A percentile compares a stretch with the other conserved stretches of the same genome.
These are phyloP conservation scores for Aphodius sticticus DNA, from an alignment of 2,888 invertebrate genomes.

Conservation along the genomic window DNA sequence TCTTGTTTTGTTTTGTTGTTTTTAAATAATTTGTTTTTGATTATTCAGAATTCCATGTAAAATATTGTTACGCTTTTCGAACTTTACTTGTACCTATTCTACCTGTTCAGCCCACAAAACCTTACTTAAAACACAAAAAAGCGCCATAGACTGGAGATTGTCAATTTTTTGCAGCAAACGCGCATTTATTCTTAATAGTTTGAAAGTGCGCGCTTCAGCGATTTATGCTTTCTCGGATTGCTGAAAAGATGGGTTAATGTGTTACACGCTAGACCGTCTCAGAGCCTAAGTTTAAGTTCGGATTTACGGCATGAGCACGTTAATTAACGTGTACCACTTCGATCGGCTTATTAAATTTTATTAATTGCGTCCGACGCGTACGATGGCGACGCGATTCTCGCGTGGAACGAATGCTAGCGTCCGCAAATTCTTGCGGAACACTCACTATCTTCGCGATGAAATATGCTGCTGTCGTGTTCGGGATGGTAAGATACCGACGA, in stretches of 20 bases:
- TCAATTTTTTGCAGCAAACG: too few species aligned
- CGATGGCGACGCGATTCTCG: background rate
- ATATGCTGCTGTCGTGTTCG: background rate
- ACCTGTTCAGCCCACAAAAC: too few species aligned
- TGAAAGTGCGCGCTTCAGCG: background rate
- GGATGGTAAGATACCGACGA: background rate
- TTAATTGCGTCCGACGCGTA: background rate
- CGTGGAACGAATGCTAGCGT: background rate
- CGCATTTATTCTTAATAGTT: background rate
- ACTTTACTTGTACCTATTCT: too few species aligned
- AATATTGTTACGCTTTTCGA: too few species aligned
- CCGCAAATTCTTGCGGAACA: slow-evolving; percentile 4
- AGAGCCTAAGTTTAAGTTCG: background rate
- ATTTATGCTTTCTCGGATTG: background rate
- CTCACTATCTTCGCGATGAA: background rate
- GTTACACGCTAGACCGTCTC: background rate
- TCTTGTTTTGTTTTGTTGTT: too few species aligned
- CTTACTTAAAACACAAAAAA: too few species aligned
- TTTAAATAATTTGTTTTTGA: too few species aligned
- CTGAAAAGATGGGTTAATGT: background rate
- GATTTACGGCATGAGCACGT: background rate
- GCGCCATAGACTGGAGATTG: too few species aligned
- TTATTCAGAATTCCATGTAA: too few species aligned
- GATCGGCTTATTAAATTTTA: background rate
- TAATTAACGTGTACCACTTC: background rate